Evolutionary conservation across 2,113 vertebrate species (phyloP).

Genomic region (Brachionichthys hirsutus): DNA sequence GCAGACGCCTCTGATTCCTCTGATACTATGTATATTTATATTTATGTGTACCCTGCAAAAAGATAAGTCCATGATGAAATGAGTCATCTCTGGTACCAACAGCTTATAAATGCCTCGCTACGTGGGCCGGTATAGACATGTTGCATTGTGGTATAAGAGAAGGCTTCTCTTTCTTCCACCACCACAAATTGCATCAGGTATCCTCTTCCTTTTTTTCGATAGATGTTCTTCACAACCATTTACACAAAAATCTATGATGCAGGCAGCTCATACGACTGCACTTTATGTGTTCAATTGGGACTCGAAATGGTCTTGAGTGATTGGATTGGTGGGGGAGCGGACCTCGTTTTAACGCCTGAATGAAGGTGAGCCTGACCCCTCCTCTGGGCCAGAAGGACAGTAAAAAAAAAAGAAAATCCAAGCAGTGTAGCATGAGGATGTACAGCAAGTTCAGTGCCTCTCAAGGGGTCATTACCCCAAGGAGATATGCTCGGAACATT

Average conservation of each 20-base stretch:
- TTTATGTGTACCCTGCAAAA: constrained; percentile 38
- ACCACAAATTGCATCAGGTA: constrained; percentile 7
- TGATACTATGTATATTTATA: constrained; percentile 31
- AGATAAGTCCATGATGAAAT: constrained; percentile 30
- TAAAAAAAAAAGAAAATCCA: constrained; percentile 50
- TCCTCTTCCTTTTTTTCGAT: constrained; percentile 14
- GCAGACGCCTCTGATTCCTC: constrained; percentile 4
- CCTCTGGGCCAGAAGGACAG: constrained; percentile 30
- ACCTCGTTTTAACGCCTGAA: constrained; percentile 60
- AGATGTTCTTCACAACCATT: constrained; percentile 31
- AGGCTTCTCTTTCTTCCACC: not conserved
- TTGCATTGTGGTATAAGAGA: too few relatives aligned
- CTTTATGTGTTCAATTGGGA: constrained; percentile 64
- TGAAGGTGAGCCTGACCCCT: constrained; percentile 68
- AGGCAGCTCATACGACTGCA: constrained; percentile 43
- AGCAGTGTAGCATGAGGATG: constrained; percentile 39
- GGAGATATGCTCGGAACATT: constrained; percentile 44
- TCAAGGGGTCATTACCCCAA: constrained; percentile 54
- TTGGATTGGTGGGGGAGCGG: constrained; percentile 39
- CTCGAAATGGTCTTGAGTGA: constrained; percentile 55
- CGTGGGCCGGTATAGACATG: too few relatives aligned
- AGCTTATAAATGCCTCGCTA: too few relatives aligned
- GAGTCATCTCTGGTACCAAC: too few relatives aligned
- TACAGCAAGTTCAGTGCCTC: constrained; percentile 47
- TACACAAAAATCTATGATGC: constrained; percentile 45